Conservation (phyloP, 2,888 invertebrate species). For the Caenorhabditis panamensis region DNA sequence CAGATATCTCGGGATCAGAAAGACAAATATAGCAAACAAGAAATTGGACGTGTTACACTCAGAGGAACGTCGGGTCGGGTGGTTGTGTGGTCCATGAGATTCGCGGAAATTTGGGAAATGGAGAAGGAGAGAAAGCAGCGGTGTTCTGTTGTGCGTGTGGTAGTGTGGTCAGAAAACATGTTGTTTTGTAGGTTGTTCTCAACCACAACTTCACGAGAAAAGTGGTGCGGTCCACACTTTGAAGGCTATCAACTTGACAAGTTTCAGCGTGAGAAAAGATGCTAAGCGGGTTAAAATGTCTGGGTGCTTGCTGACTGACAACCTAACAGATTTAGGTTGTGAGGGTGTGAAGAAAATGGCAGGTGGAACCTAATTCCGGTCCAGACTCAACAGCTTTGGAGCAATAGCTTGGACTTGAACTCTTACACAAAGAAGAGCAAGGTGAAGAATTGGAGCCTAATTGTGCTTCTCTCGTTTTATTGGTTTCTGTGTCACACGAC, state of each 20-base stretch:
- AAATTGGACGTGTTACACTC: constrained; percentile 1
- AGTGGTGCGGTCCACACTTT: background rate
- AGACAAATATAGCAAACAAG: background rate
- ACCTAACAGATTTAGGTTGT: background rate
- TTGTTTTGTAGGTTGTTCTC: constrained; percentile 26
- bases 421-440: background rate
- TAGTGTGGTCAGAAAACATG: constrained; percentile 15
- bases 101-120: constrained; percentile 14
- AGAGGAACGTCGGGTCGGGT: background rate
- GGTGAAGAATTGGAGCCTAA: constrained; percentile 11
- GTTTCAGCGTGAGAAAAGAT: background rate
- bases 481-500: constrained; percentile 43
- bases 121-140: background rate
- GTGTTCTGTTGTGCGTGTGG: constrained; percentile 4
- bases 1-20: background rate
- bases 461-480: constrained; percentile 29
- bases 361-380: constrained; percentile 41
- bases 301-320: background rate
- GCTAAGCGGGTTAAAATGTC: too few relatives aligned
- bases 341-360: constrained; percentile 22
- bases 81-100: constrained; percentile 1
- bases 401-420: background rate
- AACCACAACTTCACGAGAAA: background rate
- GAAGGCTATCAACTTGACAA: background rate
- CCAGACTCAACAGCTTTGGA: constrained; percentile 6